Conservation (phyloP, 1,140 invertebrate species). For the Hormaphis cornu region DNA sequence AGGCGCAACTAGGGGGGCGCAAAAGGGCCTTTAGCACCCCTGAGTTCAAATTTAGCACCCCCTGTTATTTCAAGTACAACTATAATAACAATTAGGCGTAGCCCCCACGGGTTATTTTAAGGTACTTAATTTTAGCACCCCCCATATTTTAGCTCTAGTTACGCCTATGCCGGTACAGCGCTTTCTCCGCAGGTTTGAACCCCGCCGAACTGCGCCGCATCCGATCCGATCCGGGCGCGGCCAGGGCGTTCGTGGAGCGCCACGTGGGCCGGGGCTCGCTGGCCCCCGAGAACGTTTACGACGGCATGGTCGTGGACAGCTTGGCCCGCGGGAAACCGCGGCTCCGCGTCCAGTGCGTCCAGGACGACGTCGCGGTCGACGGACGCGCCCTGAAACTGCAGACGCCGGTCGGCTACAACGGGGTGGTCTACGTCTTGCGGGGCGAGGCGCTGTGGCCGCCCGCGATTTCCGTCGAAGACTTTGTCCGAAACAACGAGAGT, state of each 20-base stretch:
- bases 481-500: slow-evolving; percentile 37
- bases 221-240: not conserved
- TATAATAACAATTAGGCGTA: no score
- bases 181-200: not conserved
- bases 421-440: not conserved
- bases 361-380: not conserved
- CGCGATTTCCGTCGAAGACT: slow-evolving; percentile 37
- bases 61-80: no score
- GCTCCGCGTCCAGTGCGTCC: slow-evolving; percentile 1
- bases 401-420: not conserved
- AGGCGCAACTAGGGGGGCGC: no score
- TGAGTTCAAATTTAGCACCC: no score
- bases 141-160: no score
- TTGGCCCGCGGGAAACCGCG: not conserved
- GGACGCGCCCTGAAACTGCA: not conserved
- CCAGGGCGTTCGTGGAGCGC: not conserved
- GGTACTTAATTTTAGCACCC: no score
- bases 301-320: not conserved
- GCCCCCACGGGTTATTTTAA: no score
- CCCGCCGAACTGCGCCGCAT: not conserved
- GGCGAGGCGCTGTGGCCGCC: slow-evolving; percentile 24
- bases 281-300: not conserved
- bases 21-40: no score
- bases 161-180: no score
- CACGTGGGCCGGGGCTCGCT: not conserved